phyloP scores from a whole-genome alignment of 2,797 vertebrate species.

The Echiichthys vipera region DNA sequence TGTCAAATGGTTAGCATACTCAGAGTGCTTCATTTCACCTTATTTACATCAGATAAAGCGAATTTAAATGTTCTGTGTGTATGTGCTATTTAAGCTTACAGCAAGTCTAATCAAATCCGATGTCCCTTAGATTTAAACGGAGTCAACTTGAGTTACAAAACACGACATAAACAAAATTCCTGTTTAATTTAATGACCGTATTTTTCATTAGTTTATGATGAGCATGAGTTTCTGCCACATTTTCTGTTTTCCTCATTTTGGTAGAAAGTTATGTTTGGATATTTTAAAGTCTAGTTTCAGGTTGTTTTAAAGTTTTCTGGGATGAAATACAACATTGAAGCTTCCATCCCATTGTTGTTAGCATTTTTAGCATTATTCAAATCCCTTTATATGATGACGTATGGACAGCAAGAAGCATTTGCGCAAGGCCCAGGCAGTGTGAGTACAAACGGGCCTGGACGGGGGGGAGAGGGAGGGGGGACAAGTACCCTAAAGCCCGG shows the following conservation, averaged over 20 bases:
- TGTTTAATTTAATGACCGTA: background rate
- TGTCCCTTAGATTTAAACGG: no score
- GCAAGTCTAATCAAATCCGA: no score
- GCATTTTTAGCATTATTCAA: background rate
- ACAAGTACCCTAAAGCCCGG: no score
- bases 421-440: no score
- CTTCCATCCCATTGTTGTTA: background rate
- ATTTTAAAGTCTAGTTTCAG: background rate
- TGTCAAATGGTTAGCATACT: constrained; percentile 91
- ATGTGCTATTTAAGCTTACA: background rate
- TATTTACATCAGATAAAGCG: background rate
- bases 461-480: no score
- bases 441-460: no score
- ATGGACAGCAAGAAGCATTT: no score
- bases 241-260: background rate
- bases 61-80: background rate
- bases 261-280: background rate
- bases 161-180: background rate
- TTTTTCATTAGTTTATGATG: background rate
- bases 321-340: background rate
- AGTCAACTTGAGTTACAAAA: background rate
- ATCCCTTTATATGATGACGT: no score
- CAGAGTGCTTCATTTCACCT: background rate
- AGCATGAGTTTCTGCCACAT: no score
- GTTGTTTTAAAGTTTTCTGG: background rate